Evolutionary conservation across 2,888 invertebrate genomes (phyloP).

Genomic region (Limnephilus marmoratus): DNA sequence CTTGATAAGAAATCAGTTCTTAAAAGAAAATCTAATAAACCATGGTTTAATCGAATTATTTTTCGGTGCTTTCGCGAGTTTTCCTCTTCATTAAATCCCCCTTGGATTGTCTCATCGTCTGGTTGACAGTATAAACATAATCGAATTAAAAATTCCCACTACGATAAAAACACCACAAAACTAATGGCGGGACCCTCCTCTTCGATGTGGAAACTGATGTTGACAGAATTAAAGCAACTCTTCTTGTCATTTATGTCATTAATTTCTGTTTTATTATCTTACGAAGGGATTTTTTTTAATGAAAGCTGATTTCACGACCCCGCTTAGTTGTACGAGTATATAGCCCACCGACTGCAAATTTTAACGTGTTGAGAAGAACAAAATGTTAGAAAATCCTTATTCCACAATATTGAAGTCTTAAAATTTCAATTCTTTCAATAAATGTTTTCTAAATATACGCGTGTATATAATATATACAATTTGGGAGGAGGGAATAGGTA

Average conservation of each 20-base stretch:
- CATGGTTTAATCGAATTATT: constrained; percentile 6
- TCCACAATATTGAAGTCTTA: too few relatives aligned
- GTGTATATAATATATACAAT: too few relatives aligned
- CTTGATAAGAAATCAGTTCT: not conserved
- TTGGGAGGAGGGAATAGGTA: too few relatives aligned
- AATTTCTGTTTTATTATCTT: not conserved
- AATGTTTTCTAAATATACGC: too few relatives aligned
- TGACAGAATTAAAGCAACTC: not conserved
- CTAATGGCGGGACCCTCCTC: not conserved
- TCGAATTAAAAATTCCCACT: constrained; percentile 10
- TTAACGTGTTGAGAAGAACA: too few relatives aligned
- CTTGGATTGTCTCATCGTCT: not conserved
- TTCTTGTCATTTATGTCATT: not conserved
- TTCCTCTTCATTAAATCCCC: constrained; percentile 44
- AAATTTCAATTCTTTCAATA: too few relatives aligned
- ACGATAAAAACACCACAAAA: constrained; percentile 18
- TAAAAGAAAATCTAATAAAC: not conserved
- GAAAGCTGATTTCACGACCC: not conserved
- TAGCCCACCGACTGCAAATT: too few relatives aligned
- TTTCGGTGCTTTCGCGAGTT: not conserved
- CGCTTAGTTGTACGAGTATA: too few relatives aligned
- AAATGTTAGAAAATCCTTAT: too few relatives aligned
- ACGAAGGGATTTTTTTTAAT: not conserved
- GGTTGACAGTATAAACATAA: constrained; percentile 17
- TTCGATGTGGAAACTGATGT: constrained; percentile 5